phyloP scores from a whole-genome alignment of 2,797 vertebrate species.

The Natrix natrix region DNA sequence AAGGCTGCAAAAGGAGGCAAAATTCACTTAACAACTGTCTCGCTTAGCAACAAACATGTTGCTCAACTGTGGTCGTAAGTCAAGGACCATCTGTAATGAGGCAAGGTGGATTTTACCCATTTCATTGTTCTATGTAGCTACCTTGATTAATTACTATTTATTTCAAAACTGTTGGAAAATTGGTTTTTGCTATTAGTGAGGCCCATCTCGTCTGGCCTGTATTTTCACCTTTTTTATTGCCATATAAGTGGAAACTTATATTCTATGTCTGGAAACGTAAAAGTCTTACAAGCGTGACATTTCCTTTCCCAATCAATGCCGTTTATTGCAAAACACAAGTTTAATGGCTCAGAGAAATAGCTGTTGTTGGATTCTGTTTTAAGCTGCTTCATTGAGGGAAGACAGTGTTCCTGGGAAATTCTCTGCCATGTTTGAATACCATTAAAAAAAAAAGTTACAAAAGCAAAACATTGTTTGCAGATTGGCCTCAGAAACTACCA shows the following conservation, averaged over 20 bases:
- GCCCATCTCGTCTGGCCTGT: background rate
- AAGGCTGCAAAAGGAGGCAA: background rate
- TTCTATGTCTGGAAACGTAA: rapidly evolving
- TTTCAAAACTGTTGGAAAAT: slow-evolving; percentile 26
- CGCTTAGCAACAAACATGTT: background rate
- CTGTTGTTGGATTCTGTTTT: background rate
- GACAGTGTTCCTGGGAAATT: background rate
- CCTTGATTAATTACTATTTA: slow-evolving; percentile 58
- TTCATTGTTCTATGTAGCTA: slow-evolving; percentile 32
- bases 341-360: background rate
- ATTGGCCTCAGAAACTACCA: background rate
- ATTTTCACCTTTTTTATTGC: slow-evolving; percentile 3
- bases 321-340: background rate
- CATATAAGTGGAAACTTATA: background rate
- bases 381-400: background rate
- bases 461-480: background rate
- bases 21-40: background rate
- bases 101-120: slow-evolving; percentile 48
- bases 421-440: background rate
- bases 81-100: background rate
- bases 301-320: background rate
- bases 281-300: rapidly evolving
- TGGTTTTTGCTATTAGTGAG: background rate
- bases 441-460: background rate
- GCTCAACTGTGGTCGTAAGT: background rate